Evolutionary conservation across 2,113 vertebrate genomes (phyloP), one percentile per base, ranked within the genome.

Genomic region (Deroptyus accipitrinus): DNA sequence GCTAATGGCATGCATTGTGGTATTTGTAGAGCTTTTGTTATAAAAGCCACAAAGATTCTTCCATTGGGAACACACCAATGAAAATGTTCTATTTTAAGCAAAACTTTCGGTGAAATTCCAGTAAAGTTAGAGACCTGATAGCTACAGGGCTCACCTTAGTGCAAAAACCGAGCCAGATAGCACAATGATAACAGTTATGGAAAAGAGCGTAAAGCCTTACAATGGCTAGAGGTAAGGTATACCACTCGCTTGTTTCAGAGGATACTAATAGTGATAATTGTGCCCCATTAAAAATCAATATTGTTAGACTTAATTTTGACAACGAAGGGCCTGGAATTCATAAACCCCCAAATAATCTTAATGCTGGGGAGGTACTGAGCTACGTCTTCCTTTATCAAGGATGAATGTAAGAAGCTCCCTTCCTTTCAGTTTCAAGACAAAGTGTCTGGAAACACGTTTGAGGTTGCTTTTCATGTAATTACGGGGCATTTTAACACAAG

Each of bases 41-140:
- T 5, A 86, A 87, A 78, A 69, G 35, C 17, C 61, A 92, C 39
- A 83, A 81, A 46, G 33, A 88, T 30, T 41, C 63, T 67, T 62
- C 74, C 48, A 51, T 3, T 74, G 18, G 59, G 24, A 88, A 51
- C 35, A 48, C 6, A 61, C 5, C 15, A 88, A 16, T 0, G 1
- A 75, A 86, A 78, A 68, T 27, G 42, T 22, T 79, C 48, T 79
- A 16, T 49, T 94, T 92, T 49, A 90, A 22, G 61, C 28, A 87
- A 83, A 91, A 81, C 5, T 66, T 3, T 35, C 63, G 86, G 41
- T 48, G n/a, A 86, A 88, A 91, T 66, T 72, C 46, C 66, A 78
- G 27, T 22, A 5, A 78, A 90, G 42, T 67, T 49, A 70, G 17
- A 74, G 39, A 48, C 30, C 55, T 48, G 22, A 66, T 17, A 77